These are phyloP conservation scores for Conger conger DNA, from an alignment of 2,113 vertebrate genomes.

Conservation along the genomic window DNA sequence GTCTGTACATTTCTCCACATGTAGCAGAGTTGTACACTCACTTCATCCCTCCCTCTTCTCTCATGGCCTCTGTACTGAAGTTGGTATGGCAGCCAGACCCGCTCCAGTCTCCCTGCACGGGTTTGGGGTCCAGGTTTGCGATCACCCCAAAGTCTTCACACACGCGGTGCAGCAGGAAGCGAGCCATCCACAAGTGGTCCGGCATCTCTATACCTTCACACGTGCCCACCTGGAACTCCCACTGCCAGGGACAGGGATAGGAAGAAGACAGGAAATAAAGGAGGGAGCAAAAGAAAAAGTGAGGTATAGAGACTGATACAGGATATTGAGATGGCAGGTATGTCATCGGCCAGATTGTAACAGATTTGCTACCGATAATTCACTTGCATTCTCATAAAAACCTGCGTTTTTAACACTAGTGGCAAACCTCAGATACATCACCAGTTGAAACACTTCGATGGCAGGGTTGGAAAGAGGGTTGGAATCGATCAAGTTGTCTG, in stretches of 20 bases:
- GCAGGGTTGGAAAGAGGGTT: neutral
- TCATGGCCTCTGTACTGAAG: slow-evolving; percentile 72
- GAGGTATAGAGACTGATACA: too few species aligned
- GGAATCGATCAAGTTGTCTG: too few species aligned
- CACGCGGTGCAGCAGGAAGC: slow-evolving; percentile 79
- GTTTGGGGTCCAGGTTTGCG: slow-evolving; percentile 78
- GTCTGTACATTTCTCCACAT: slow-evolving; percentile 5
- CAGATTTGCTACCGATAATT: too few species aligned
- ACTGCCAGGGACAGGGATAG: slow-evolving; percentile 51
- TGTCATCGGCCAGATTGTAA: too few species aligned
- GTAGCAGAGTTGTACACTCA: slow-evolving; percentile 52
- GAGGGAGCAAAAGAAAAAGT: neutral
- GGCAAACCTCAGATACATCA: too few species aligned
- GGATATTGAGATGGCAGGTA: too few species aligned
- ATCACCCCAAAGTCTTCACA: slow-evolving; percentile 73
- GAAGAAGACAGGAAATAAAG: neutral
- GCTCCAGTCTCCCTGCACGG: slow-evolving; percentile 69
- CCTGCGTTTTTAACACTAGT: too few species aligned
- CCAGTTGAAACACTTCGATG: neutral
- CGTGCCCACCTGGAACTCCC: slow-evolving; percentile 77
- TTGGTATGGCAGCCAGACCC: slow-evolving; percentile 68
- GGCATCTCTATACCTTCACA: slow-evolving; percentile 76
- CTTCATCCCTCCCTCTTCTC: slow-evolving; percentile 70
- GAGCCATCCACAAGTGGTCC: slow-evolving; percentile 83
- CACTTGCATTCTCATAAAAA: too few species aligned